Conservation (phyloP, 2,888 invertebrate species). For the Strigamia crassipes region DNA sequence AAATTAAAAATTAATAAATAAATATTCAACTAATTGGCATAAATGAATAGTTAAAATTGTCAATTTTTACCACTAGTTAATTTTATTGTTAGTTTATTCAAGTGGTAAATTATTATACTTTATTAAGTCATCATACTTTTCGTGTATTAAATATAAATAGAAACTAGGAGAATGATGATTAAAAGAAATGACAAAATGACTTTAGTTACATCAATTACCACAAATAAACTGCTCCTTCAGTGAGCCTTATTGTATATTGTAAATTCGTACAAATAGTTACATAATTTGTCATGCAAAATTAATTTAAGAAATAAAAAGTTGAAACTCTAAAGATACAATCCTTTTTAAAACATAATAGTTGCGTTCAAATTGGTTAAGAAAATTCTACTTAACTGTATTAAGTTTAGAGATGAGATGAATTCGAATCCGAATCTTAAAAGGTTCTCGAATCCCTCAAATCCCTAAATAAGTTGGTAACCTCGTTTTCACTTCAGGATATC, state of each 20-base stretch:
- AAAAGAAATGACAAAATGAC: neutral
- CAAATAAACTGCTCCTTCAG: neutral
- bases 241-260: neutral
- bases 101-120: no score
- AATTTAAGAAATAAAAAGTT: neutral
- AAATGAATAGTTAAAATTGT: no score
- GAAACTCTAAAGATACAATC: neutral
- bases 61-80: no score
- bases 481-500: no score
- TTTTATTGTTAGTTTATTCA: no score
- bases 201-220: neutral
- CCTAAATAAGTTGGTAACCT: no score
- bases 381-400: no score
- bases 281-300: neutral
- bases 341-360: neutral
- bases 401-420: no score
- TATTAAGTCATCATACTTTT: no score
- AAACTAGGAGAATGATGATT: neutral
- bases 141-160: neutral
- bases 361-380: no score
- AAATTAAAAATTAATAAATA: neutral
- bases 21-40: neutral
- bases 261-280: neutral
- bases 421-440: no score
- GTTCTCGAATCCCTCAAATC: no score